These are phyloP conservation scores for Drosophila ercepeae DNA, from an alignment of 1,140 invertebrate genomes.

Conservation along the genomic window DNA sequence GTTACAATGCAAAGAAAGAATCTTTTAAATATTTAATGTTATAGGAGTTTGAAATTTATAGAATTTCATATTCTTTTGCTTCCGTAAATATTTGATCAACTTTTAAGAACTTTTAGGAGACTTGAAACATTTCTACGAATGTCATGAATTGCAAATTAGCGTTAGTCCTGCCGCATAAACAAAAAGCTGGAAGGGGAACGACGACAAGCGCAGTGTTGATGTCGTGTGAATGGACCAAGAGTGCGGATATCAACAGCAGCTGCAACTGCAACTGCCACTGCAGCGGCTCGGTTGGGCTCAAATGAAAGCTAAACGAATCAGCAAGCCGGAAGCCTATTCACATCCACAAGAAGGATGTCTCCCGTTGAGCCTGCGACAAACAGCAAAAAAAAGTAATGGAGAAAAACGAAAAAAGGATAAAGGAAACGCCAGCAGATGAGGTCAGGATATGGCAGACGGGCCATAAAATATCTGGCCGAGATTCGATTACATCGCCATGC, in stretches of 20 bases:
- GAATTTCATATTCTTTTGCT: no score
- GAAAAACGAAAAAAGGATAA: constrained; percentile 3
- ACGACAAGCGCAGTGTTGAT: neutral
- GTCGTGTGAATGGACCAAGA: constrained; percentile 17
- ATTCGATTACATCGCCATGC: constrained; percentile 73
- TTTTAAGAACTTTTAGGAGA: neutral
- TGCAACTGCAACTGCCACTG: constrained; percentile 5
- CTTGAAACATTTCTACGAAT: constrained; percentile 4
- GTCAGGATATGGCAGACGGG: constrained; percentile 60
- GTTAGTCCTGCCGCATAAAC: constrained; percentile 39
- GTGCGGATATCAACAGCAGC: constrained; percentile 32
- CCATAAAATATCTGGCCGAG: constrained; percentile 57
- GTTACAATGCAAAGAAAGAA: no score
- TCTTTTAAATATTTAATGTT: no score
- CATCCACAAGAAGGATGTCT: constrained; percentile 47
- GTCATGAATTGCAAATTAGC: constrained; percentile 29
- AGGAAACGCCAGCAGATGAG: constrained; percentile 60
- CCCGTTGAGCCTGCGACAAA: constrained; percentile 25
- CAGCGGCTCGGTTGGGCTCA: constrained; percentile 46
- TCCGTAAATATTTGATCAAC: neutral
- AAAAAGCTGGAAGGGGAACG: constrained; percentile 21
- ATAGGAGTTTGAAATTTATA: no score
- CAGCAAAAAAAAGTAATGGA: constrained; percentile 27
- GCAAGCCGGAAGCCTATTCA: constrained; percentile 73
- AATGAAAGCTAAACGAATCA: constrained; percentile 72